Percentiles rank a stretch among this genome's conserved stretches.
phyloP scores from a whole-genome alignment of 2,113 vertebrate genomes.

The Shinisaurus crocodilurus region DNA sequence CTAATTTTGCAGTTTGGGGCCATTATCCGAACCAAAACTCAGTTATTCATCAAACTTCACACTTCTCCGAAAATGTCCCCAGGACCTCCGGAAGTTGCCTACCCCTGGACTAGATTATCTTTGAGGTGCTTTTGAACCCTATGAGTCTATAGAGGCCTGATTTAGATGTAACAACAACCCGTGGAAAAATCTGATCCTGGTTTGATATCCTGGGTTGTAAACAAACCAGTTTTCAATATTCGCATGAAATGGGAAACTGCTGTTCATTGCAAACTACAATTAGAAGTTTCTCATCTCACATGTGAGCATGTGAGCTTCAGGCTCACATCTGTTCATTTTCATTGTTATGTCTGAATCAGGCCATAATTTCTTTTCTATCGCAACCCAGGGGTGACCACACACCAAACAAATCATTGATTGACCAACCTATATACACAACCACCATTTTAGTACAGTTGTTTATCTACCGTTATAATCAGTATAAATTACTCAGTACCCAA shows the following conservation, averaged over 20 bases:
- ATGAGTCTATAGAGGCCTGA: not conserved
- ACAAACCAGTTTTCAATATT: not conserved
- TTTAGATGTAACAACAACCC: not conserved
- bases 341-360: not conserved
- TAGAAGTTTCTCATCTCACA: not conserved
- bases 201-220: not conserved
- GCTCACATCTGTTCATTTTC: not conserved
- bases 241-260: too few species aligned
- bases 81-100: too few species aligned
- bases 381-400: not conserved
- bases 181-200: not conserved
- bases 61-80: too few species aligned
- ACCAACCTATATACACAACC: not conserved
- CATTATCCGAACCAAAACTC: too few species aligned
- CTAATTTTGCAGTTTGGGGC: too few species aligned
- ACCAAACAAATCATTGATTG: not conserved
- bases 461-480: not conserved
- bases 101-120: not conserved
- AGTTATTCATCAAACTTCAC: too few species aligned
- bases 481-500: not conserved
- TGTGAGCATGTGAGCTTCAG: not conserved
- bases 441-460: not conserved
- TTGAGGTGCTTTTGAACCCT: not conserved
- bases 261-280: not conserved
- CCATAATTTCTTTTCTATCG: not conserved